Conservation (phyloP, 92 coral and sea anemone species). For the Siderastrea siderea region DNA sequence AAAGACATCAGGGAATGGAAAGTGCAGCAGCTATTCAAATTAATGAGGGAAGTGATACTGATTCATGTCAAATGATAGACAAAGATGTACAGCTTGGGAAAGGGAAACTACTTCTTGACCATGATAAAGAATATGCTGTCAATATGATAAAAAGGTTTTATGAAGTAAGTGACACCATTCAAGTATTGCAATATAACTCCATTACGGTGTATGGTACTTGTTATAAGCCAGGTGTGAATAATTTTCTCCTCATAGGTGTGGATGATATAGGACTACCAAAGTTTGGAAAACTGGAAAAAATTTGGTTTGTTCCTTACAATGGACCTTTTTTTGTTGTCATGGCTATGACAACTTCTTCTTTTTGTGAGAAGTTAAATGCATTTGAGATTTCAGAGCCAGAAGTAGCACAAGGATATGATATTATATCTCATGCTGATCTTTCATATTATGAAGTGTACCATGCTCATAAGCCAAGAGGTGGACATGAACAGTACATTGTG, state of each 20-base stretch:
- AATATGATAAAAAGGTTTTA: conserved; percentile 11
- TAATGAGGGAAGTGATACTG: conserved; percentile 10
- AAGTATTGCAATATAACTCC: conserved; percentile 7
- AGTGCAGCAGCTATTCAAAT: conserved; percentile 21
- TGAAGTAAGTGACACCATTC: neutral
- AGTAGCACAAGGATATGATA: conserved; percentile 13
- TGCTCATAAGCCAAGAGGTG: conserved; percentile 12
- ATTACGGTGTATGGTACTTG: conserved; percentile 32
- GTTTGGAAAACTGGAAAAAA: conserved; percentile 12
- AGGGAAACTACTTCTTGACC: neutral
- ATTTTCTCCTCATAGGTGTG: neutral
- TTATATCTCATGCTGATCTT: conserved; percentile 12
- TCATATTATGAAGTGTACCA: conserved; percentile 7
- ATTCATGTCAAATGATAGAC: neutral
- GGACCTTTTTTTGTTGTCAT: conserved; percentile 20
- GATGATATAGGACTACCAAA: conserved; percentile 11
- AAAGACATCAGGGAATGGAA: conserved; percentile 51
- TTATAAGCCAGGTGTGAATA: conserved; percentile 19
- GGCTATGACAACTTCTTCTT: conserved; percentile 11
- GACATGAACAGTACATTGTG: conserved; percentile 1
- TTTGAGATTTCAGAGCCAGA: conserved; percentile 18
- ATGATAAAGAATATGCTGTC: conserved; percentile 2
- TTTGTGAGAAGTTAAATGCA: conserved; percentile 28
- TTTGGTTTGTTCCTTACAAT: conserved; percentile 32
- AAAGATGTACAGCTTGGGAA: conserved; percentile 8